Evolutionary conservation across 2,113 vertebrate species (phyloP).

Genomic region (Neolamprologus falcicula): DNA sequence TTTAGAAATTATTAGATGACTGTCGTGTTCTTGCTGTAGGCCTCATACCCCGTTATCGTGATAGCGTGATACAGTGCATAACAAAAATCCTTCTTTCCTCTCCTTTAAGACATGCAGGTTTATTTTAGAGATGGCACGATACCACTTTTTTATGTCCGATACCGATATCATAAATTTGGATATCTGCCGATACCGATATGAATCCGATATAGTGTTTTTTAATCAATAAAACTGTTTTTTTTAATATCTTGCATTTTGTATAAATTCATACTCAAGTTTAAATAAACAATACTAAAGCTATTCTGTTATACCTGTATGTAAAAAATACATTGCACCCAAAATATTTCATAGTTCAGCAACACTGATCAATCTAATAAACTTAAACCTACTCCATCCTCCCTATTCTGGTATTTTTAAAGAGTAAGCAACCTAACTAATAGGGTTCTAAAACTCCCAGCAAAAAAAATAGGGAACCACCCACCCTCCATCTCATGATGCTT

Average conservation of each 20-base stretch:
- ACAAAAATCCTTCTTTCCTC: neutral
- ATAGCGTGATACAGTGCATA: neutral
- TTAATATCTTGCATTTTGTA: neutral
- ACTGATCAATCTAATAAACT: neutral
- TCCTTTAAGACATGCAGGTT: neutral
- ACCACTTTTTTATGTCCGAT: neutral
- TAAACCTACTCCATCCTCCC: accelerated
- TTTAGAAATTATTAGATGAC: neutral
- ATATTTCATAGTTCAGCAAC: neutral
- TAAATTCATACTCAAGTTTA: neutral
- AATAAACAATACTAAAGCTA: neutral
- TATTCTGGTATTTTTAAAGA: accelerated
- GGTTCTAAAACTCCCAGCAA: accelerated
- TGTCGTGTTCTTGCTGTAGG: neutral
- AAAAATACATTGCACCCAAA: neutral
- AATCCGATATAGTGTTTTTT: neutral
- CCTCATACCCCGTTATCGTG: neutral
- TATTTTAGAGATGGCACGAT: neutral
- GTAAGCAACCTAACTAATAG: neutral
- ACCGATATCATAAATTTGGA: neutral
- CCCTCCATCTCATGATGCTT: accelerated
- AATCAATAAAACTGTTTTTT: neutral
- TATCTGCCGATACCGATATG: neutral
- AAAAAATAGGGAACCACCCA: neutral
- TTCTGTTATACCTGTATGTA: neutral